A percentile compares a stretch with the other conserved stretches of the same genome.
Conservation (phyloP, 2,888 invertebrate genomes). For the Leuctra nigra region DNA sequence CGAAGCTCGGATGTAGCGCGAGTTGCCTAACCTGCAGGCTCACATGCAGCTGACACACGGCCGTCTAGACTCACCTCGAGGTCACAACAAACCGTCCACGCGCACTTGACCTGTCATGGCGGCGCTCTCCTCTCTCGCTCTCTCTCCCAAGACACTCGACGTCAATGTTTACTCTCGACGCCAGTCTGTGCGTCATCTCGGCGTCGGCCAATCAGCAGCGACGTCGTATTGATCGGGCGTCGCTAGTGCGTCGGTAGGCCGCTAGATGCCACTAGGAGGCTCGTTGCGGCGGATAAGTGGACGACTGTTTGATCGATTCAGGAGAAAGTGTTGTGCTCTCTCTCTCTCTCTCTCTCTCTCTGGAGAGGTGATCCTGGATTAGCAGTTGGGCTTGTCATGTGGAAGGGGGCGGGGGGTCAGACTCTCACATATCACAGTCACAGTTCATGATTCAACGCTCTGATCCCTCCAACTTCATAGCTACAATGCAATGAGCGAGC, state of each 20-base stretch:
- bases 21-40: neutral
- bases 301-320: neutral
- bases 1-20: neutral
- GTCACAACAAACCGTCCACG: constrained; percentile 22
- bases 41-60: neutral
- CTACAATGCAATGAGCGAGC: too few species aligned
- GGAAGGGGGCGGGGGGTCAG: too few species aligned
- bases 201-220: constrained; percentile 13
- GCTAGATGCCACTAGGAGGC: constrained; percentile 3
- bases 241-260: neutral
- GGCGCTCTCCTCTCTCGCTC: constrained; percentile 4
- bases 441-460: too few species aligned
- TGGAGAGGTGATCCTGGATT: too few species aligned
- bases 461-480: too few species aligned
- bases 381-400: too few species aligned
- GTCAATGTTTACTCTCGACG: constrained; percentile 11
- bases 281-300: neutral
- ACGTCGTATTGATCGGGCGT: constrained; percentile 11
- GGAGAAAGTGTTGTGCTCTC: too few species aligned
- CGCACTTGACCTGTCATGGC: constrained; percentile 22
- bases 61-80: neutral
- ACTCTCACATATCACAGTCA: too few species aligned
- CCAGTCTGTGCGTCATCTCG: constrained; percentile 19
- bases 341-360: too few species aligned
- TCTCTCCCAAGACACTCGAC: neutral